Conservation (phyloP, 2,888 invertebrate genomes). For the Amiota mariae region DNA sequence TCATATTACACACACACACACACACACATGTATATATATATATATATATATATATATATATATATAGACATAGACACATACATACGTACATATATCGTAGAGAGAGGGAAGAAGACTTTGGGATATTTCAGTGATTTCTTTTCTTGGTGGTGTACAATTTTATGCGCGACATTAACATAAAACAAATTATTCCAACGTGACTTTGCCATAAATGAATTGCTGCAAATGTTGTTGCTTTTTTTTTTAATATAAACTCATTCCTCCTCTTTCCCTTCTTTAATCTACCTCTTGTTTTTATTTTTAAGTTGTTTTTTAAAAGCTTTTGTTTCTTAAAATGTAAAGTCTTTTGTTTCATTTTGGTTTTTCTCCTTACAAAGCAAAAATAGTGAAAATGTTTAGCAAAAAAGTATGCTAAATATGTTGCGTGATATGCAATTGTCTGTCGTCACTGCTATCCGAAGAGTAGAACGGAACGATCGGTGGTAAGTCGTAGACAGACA, state of each 20-base stretch:
- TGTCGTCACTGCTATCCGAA: too few species aligned
- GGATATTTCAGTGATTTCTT: constrained; percentile 41
- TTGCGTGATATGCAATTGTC: not conserved
- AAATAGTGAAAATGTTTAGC: constrained; percentile 25
- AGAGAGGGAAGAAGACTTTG: too few species aligned
- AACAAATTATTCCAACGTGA: constrained; percentile 75
- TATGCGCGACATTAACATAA: constrained; percentile 73
- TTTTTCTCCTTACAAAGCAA: not conserved
- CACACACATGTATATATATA: too few species aligned
- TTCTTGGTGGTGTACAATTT: constrained; percentile 55
- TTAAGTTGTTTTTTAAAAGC: not conserved
- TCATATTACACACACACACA: not conserved
- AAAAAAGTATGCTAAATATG: constrained; percentile 16
- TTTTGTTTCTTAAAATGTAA: not conserved
- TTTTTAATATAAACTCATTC: not conserved
- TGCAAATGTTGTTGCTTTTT: constrained; percentile 39
- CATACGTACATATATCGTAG: constrained; percentile 33
- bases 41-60: too few species aligned
- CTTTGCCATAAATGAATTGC: constrained; percentile 73
- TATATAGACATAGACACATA: too few species aligned
- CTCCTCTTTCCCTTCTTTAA: not conserved
- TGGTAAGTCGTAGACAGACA: too few species aligned
- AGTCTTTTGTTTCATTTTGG: constrained; percentile 1
- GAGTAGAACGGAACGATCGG: too few species aligned
- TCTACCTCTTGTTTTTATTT: not conserved